Conservation (phyloP, 2,888 invertebrate species). For the Strigamia transsilvanica region DNA sequence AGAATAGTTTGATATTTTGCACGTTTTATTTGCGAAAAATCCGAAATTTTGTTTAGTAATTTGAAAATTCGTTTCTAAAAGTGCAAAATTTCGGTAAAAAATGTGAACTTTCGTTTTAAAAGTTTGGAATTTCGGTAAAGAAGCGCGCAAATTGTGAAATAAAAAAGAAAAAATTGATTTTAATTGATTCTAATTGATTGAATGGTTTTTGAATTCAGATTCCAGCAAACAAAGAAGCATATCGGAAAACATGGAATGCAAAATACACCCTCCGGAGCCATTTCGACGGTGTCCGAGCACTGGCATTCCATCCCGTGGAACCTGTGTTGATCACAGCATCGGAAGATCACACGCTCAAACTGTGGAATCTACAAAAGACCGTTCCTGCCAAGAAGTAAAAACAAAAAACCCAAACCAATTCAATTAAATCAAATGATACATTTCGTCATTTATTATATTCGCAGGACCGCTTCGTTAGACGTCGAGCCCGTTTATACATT, state of each 20-base stretch:
- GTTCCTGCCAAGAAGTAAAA: slow-evolving; percentile 90
- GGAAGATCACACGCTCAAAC: slow-evolving; percentile 97
- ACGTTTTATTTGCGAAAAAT: not conserved
- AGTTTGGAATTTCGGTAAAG: too few species aligned
- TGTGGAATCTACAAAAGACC: slow-evolving; percentile 99
- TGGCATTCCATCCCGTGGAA: slow-evolving; percentile 94
- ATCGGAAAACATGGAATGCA: slow-evolving; percentile 94
- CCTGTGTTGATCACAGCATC: slow-evolving; percentile 97
- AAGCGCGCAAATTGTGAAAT: not conserved
- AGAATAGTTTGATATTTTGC: not conserved
- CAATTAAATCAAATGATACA: too few species aligned
- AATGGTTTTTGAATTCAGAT: slow-evolving; percentile 64
- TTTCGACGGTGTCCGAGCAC: slow-evolving; percentile 89
- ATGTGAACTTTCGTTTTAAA: too few species aligned
- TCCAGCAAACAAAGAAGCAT: slow-evolving; percentile 84
- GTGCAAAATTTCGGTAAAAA: slow-evolving; percentile 3
- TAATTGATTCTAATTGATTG: too few species aligned
- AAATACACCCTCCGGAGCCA: slow-evolving; percentile 95
- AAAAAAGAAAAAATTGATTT: too few species aligned
- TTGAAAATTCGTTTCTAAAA: slow-evolving; percentile 51
- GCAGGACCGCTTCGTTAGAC: slow-evolving; percentile 86
- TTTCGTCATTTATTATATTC: too few species aligned
- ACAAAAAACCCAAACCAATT: too few species aligned
- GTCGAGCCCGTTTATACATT: slow-evolving; percentile 99
- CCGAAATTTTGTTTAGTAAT: not conserved